phyloP scores from a whole-genome alignment of 2,888 invertebrate species.

The Flexamia atlantica region DNA sequence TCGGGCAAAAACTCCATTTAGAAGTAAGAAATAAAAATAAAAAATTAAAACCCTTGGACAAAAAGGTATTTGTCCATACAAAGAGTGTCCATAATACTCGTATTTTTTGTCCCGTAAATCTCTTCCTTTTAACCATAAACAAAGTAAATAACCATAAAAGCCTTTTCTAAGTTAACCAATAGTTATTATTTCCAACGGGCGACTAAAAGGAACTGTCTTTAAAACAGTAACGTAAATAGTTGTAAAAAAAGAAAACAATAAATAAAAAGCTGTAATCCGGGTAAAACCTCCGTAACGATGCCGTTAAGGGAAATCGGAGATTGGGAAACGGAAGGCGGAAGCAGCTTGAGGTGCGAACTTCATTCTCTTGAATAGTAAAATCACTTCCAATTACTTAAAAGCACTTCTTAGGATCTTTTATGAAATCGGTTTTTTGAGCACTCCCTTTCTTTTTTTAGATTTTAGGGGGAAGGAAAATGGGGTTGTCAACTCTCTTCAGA shows the following conservation, averaged over 20 bases:
- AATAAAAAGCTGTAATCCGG: slow-evolving; percentile 11
- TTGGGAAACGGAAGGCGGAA: slow-evolving; percentile 41
- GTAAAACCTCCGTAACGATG: slow-evolving; percentile 27
- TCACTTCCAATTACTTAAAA: slow-evolving; percentile 48
- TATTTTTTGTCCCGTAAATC: no score
- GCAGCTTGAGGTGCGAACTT: slow-evolving; percentile 40
- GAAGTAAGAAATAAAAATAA: no score
- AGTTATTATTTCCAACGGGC: no score
- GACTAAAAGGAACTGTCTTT: no score
- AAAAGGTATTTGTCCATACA: no score
- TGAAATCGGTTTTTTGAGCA: slow-evolving; percentile 15
- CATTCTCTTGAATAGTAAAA: slow-evolving; percentile 36
- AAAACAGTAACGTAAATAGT: not conserved
- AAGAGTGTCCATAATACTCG: no score
- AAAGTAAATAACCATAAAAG: no score
- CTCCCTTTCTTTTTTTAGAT: slow-evolving; percentile 44
- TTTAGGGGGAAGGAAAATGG: not conserved
- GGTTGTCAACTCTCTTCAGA: slow-evolving; percentile 56
- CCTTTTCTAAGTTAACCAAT: no score
- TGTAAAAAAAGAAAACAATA: not conserved
- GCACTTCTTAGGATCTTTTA: not conserved
- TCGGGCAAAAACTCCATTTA: no score
- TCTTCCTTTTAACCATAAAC: no score
- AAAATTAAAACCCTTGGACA: no score
- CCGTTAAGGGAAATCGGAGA: slow-evolving; percentile 23